Percentiles rank a stretch among this genome's conserved stretches.
Conservation (phyloP, 2,888 invertebrate species). For the Cyaniris semiargus region DNA sequence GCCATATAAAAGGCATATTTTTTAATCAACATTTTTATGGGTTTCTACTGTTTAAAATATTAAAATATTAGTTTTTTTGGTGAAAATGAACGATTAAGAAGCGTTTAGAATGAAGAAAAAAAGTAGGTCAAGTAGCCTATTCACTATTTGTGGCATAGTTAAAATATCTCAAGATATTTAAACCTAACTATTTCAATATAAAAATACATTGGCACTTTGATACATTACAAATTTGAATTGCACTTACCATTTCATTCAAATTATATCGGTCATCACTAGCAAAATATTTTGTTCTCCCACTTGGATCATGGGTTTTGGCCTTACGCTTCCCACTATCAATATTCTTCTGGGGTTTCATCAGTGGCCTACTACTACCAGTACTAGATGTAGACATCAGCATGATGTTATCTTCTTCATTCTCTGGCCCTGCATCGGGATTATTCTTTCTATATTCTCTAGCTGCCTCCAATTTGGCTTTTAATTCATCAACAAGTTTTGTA, state of each 20-base stretch:
- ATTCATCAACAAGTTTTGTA: constrained; percentile 82
- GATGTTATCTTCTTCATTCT: constrained; percentile 75
- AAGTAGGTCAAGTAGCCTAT: no score
- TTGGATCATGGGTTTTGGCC: constrained; percentile 86
- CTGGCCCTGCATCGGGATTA: constrained; percentile 58
- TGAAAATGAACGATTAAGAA: no score
- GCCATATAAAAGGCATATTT: no score
- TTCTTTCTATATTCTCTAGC: constrained; percentile 81
- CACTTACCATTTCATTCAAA: constrained; percentile 88
- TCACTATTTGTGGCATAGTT: no score
- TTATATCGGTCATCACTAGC: constrained; percentile 94
- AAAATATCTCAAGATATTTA: no score
- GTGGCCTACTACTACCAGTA: constrained; percentile 85
- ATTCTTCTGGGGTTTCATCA: constrained; percentile 68
- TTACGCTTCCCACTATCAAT: constrained; percentile 75
- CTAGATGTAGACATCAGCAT: constrained; percentile 85
- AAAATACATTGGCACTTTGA: no score
- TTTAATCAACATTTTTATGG: no score
- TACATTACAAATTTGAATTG: not conserved
- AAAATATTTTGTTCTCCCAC: constrained; percentile 90
- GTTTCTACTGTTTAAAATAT: no score
- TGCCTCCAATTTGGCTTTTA: constrained; percentile 87
- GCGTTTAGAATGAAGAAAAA: no score
- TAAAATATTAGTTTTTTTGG: no score
- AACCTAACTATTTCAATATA: no score